phyloP scores from a whole-genome alignment of 2,797 vertebrate species.

The Dromococcyx pavoninus region DNA sequence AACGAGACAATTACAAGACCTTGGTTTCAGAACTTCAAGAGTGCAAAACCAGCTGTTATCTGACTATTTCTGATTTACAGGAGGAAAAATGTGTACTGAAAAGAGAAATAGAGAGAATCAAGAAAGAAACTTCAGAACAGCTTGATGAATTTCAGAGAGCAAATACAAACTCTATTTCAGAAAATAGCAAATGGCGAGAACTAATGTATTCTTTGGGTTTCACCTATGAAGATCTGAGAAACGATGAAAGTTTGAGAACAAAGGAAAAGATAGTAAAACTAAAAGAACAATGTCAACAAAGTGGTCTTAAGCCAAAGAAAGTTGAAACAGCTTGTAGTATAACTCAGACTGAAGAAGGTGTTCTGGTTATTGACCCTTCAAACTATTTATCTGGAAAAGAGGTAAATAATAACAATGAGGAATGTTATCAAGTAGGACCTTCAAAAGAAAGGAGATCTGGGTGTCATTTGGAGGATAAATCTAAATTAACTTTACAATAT shows the following conservation, averaged over 20 bases:
- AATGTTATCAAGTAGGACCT: not conserved
- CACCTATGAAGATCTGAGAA: not conserved
- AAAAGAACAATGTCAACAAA: not conserved
- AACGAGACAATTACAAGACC: constrained; percentile 17
- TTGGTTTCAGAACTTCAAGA: constrained; percentile 63
- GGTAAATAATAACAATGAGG: not conserved
- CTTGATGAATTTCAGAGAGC: not conserved
- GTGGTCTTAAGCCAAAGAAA: not conserved
- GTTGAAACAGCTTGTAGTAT: not conserved
- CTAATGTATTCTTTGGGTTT: constrained; percentile 16
- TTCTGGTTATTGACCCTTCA: not conserved
- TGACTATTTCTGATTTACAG: constrained; percentile 77
- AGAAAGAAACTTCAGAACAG: not conserved
- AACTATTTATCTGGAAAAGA: not conserved
- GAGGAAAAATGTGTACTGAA: constrained; percentile 59
- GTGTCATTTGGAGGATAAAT: not conserved
- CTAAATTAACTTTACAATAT: not conserved
- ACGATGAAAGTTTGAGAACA: not conserved
- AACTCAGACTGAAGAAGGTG: not conserved
- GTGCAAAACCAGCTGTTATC: constrained; percentile 63
- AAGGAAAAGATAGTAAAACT: not conserved
- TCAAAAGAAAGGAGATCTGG: not conserved
- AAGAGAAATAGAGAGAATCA: not conserved
- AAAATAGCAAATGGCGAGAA: constrained; percentile 50
- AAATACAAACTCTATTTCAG: not conserved